Evolutionary conservation across 2,113 vertebrate species (phyloP).

Genomic region (Progne subis): DNA sequence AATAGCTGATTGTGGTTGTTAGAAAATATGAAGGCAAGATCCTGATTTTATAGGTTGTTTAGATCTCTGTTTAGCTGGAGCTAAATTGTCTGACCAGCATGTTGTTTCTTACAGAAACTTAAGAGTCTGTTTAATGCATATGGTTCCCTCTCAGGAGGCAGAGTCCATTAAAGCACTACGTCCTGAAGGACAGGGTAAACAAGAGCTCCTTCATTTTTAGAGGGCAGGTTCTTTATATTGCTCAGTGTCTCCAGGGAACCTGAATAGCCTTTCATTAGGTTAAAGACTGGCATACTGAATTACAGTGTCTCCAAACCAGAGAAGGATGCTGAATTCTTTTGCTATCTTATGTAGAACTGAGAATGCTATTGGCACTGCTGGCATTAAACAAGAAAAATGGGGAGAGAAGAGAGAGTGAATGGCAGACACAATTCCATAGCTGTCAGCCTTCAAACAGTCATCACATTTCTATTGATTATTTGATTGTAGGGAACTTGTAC

Average conservation of each 20-base stretch:
- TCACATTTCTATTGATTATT: constrained; percentile 3
- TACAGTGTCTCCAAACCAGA: background rate
- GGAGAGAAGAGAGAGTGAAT: background rate
- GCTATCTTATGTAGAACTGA: background rate
- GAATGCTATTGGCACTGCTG: background rate
- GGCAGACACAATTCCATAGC: background rate
- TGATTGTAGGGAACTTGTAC: background rate
- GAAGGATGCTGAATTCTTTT: background rate
- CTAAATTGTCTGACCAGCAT: background rate
- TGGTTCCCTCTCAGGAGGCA: background rate
- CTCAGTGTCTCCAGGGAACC: background rate
- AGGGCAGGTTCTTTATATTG: constrained; percentile 8
- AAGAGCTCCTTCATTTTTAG: constrained; percentile 19
- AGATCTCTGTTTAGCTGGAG: background rate
- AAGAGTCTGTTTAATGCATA: background rate
- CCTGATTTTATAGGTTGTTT: background rate
- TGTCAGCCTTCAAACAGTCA: background rate
- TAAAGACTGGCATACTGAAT: background rate
- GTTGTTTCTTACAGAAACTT: constrained; percentile 40
- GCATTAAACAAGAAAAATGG: background rate
- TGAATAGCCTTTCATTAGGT: background rate
- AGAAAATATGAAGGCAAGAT: background rate
- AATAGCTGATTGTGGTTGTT: background rate
- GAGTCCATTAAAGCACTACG: background rate
- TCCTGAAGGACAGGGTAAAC: constrained; percentile 1